Conservation (phyloP, 2,113 vertebrate genomes). For the Monopterus albus region DNA sequence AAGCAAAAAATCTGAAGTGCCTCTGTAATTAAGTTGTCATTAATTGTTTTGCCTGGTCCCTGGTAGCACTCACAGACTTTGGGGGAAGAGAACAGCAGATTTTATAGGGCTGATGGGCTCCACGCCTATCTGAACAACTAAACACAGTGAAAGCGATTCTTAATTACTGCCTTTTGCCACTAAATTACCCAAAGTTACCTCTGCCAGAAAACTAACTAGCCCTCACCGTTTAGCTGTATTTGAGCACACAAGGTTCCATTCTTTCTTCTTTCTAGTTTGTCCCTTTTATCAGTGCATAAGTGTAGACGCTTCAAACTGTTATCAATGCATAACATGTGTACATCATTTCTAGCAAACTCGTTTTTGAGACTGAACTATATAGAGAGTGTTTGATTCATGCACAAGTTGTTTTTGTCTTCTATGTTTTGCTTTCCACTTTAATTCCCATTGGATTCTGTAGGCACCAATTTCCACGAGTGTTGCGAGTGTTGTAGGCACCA, state of each 20-base stretch:
- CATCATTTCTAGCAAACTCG: background rate
- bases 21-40: constrained; percentile 73
- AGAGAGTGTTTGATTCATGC: constrained; percentile 19
- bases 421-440: constrained; percentile 46
- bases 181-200: constrained; percentile 72
- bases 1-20: constrained; percentile 58
- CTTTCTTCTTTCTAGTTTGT: constrained; percentile 4
- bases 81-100: constrained; percentile 58
- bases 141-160: constrained; percentile 68
- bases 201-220: constrained; percentile 53
- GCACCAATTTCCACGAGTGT: constrained; percentile 44
- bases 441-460: constrained; percentile 22
- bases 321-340: background rate
- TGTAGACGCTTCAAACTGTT: background rate
- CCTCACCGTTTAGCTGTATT: constrained; percentile 5
- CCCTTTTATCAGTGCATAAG: background rate
- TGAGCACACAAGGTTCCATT: too few relatives aligned
- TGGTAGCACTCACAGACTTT: constrained; percentile 55
- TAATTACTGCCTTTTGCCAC: constrained; percentile 75
- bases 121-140: constrained; percentile 73
- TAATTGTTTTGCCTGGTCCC: constrained; percentile 73
- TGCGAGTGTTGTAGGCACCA: constrained; percentile 15
- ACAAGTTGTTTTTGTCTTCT: constrained; percentile 23
- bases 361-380: constrained; percentile 4
- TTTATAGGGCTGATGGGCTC: constrained; percentile 67